Percentiles rank a stretch among this genome's conserved stretches.
phyloP scores from a whole-genome alignment of 2,797 vertebrate species.

The Falco novaeseelandiae region DNA sequence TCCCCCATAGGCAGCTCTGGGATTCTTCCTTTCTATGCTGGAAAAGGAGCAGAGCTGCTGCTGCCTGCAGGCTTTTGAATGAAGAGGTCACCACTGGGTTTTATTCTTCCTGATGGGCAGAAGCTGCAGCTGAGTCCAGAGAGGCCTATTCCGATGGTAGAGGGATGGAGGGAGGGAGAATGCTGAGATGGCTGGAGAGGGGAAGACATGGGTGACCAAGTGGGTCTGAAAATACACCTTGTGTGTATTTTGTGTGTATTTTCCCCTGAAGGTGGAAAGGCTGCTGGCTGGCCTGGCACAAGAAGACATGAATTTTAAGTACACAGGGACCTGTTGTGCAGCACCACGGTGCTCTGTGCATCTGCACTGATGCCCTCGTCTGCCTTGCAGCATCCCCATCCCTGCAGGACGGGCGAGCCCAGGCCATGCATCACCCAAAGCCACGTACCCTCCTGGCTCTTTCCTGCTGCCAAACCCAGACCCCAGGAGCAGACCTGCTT shows the following conservation, averaged over 20 bases:
- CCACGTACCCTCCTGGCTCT: neutral
- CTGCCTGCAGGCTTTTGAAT: neutral
- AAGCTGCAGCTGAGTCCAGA: neutral
- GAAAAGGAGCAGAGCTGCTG: neutral
- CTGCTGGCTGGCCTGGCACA: neutral
- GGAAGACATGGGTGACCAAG: neutral
- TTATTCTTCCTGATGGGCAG: neutral
- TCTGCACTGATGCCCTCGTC: neutral
- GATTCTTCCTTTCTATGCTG: neutral
- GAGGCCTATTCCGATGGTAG: neutral
- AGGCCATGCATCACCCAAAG: neutral
- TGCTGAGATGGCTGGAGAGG: neutral
- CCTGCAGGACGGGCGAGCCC: rapidly evolving
- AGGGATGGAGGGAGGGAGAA: neutral
- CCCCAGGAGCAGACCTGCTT: rapidly evolving
- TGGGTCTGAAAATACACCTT: neutral
- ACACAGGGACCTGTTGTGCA: rapidly evolving
- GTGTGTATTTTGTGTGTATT: neutral
- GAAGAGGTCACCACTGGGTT: neutral
- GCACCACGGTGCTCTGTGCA: neutral
- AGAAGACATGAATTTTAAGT: neutral
- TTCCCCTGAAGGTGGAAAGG: neutral
- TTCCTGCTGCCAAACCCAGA: neutral
- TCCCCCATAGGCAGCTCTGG: neutral
- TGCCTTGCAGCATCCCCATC: neutral